phyloP scores from a whole-genome alignment of 2,888 invertebrate genomes.

The Drepana falcataria region DNA sequence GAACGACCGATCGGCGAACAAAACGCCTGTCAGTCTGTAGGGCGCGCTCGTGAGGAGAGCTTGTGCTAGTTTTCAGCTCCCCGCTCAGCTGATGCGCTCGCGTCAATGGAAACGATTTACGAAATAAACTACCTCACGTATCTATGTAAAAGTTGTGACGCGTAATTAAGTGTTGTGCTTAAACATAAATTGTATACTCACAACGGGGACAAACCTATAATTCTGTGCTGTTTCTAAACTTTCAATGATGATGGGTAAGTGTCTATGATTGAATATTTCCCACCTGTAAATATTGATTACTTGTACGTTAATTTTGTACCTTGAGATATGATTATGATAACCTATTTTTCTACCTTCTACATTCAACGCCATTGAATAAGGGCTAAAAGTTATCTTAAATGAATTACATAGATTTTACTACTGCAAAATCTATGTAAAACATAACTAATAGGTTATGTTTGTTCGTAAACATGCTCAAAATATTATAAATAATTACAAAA shows the following conservation, averaged over 20 bases:
- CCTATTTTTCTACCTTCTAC: too few species aligned
- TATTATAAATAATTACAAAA: too few species aligned
- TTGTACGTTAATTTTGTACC: too few species aligned
- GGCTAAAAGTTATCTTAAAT: too few species aligned
- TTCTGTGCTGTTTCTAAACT: constrained; percentile 28
- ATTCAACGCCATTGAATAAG: too few species aligned
- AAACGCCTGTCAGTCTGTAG: constrained; percentile 57
- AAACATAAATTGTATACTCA: constrained; percentile 15
- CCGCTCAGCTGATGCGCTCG: constrained; percentile 54
- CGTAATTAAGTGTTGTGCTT: constrained; percentile 33
- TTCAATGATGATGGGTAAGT: constrained; percentile 53
- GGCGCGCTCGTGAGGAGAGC: constrained; percentile 39
- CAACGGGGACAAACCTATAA: constrained; percentile 15
- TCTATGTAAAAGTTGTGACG: constrained; percentile 31
- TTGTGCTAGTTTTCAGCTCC: constrained; percentile 29
- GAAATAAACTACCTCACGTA: constrained; percentile 35
- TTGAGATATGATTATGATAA: too few species aligned
- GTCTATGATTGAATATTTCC: constrained; percentile 4
- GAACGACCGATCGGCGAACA: constrained; percentile 17
- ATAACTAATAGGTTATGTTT: constrained; percentile 31
- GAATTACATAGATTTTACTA: too few species aligned
- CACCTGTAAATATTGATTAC: too few species aligned
- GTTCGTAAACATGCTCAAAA: constrained; percentile 6
- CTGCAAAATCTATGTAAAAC: too few species aligned
- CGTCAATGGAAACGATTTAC: constrained; percentile 42